A percentile compares a stretch with the other conserved stretches of the same genome.
These are phyloP conservation scores for Micromussa lordhowensis DNA, from an alignment of 92 coral and sea anemone species.

Conservation along the genomic window DNA sequence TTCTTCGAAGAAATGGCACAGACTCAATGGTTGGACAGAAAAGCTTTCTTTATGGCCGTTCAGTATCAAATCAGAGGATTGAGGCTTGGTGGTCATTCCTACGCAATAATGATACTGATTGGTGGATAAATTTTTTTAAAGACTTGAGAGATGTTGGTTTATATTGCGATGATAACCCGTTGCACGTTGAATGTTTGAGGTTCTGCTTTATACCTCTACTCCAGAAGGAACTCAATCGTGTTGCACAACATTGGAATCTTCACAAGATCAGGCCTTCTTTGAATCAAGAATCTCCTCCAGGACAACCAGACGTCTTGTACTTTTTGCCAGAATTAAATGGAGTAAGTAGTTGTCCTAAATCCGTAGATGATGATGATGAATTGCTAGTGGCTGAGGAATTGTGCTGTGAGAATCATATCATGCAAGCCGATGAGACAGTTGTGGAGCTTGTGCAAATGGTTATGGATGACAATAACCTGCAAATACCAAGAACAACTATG, in stretches of 20 bases:
- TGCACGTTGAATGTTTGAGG: constrained; percentile 19
- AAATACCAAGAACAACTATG: too few species aligned
- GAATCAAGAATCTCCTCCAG: too few species aligned
- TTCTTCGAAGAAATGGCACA: neutral
- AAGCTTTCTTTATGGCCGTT: constrained; percentile 14
- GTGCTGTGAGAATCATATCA: too few species aligned
- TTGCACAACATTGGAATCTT: constrained; percentile 13
- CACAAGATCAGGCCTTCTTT: constrained; percentile 21
- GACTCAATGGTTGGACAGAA: constrained; percentile 28
- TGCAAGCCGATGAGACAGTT: too few species aligned
- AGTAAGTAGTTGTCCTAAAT: too few species aligned
- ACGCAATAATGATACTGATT: constrained; percentile 13
- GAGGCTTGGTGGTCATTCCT: constrained; percentile 26
- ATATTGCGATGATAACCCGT: constrained; percentile 15
- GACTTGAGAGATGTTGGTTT: constrained; percentile 18
- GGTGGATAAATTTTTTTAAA: constrained; percentile 26
- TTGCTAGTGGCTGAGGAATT: too few species aligned
- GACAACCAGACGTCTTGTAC: too few species aligned
- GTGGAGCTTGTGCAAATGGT: too few species aligned
- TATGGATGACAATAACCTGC: too few species aligned
- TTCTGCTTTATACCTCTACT: constrained; percentile 21
- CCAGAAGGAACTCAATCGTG: constrained; percentile 6
- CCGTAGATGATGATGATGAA: too few species aligned
- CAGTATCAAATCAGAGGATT: constrained; percentile 8
- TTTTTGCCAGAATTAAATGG: too few species aligned